phyloP scores from a whole-genome alignment of 2,797 vertebrate genomes.

The Chlorospingus flavigularis region DNA sequence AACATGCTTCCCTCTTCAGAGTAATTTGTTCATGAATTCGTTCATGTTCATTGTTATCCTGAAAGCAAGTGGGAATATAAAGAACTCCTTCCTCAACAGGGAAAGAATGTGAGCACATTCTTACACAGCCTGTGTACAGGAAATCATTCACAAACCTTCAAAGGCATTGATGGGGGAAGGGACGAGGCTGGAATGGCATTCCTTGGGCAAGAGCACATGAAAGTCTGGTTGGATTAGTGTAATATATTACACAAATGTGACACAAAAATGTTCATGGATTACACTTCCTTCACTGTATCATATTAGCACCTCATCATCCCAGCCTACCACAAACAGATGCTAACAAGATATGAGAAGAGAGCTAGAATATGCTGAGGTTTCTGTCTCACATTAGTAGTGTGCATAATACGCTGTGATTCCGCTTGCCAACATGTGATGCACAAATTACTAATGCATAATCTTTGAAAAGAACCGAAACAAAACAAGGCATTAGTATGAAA shows the following conservation, averaged over 20 bases:
- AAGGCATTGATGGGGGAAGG: slow-evolving; percentile 53
- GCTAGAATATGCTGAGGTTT: background rate
- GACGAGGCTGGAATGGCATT: slow-evolving; percentile 28
- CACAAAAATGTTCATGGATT: slow-evolving; percentile 59
- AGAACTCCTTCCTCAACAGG: background rate
- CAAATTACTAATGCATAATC: slow-evolving; percentile 14
- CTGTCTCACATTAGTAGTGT: slow-evolving; percentile 55
- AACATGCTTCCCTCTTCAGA: slow-evolving; percentile 25
- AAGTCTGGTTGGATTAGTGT: slow-evolving; percentile 57
- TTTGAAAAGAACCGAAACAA: background rate
- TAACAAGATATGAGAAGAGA: slow-evolving; percentile 39
- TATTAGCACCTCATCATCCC: slow-evolving; percentile 73
- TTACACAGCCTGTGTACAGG: slow-evolving; percentile 14
- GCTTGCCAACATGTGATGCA: background rate
- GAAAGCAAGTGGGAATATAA: background rate
- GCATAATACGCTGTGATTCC: background rate
- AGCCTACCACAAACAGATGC: slow-evolving; percentile 57
- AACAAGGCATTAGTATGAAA: background rate
- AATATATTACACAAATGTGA: slow-evolving; percentile 60
- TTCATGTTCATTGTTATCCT: background rate
- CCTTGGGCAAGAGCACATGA: slow-evolving; percentile 52
- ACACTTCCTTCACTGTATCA: slow-evolving; percentile 55
- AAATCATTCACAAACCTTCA: slow-evolving; percentile 61
- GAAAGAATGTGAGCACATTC: slow-evolving; percentile 5
- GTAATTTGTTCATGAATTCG: slow-evolving; percentile 41